Base-by-base conservation (phyloP, 2,113 vertebrate genomes). In the Saiga tatarica region DNA sequence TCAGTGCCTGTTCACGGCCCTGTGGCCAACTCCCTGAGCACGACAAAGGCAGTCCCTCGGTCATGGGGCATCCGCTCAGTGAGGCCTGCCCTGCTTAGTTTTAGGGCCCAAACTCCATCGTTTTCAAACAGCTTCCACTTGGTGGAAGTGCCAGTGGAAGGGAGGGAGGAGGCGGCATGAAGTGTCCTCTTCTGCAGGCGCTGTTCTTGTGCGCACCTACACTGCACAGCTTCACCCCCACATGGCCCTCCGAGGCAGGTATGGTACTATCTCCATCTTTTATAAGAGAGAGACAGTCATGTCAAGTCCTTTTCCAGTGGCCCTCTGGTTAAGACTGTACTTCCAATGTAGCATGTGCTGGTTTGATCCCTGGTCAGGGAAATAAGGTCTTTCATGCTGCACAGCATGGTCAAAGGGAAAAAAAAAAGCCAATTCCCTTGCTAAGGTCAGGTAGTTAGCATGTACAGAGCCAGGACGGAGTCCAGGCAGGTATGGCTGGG, bases 201-300 rank as follows among this genome's bases (percentile, higher is more conserved):
- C 53, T 53, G 33, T 19, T 36, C 47, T 53, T 9, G 3, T 8
- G 33, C 0, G 0, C 7, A 19, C n/a, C 59, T 6, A 21, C 78
- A 4, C 13, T 2, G 7, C 4, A 10, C 33, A 16, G 84, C 39
- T 59, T 85, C 90, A n/a, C 25, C 45, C 30, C 74, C 28, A 39
- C 10, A 47, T 4, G 60, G 23, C 8, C 60, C 26, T 21, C 62
- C 16, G 74, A 62, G 50, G 76, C 45, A 33, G n/a, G 9, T n/a
- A n/a, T 25, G 52, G 17, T n/a, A n/a, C 45, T 8, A 57, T 28
- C 39, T 85, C 52, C 79, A 47, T 45, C 23, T 94, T 89, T 86
- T 55, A 82, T 3, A 50, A 67, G 74, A 57, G 53, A 89, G 64
- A 9, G n/a, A 39, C 87, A 76, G 87, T 74, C 67, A 71, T 0